Evolutionary conservation across 2,888 invertebrate species (phyloP).

Genomic region (Allophyes oxyacanthae): DNA sequence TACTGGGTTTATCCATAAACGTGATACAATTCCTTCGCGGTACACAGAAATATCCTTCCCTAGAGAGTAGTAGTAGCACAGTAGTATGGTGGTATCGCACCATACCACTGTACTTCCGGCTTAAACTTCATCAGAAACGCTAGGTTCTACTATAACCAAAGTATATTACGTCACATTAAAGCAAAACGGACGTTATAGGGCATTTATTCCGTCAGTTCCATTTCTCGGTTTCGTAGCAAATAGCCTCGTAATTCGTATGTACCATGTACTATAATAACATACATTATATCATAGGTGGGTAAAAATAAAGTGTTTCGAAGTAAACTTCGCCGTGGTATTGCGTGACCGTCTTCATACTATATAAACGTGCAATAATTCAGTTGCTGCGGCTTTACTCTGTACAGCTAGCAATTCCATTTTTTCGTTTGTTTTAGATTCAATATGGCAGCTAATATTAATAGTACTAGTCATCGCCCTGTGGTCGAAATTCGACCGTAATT

Average conservation of each 20-base stretch:
- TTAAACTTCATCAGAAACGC: no score
- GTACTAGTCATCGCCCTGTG: no score
- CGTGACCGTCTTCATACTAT: constrained; percentile 51
- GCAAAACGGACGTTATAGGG: constrained; percentile 6
- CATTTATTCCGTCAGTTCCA: constrained; percentile 14
- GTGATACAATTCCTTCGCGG: no score
- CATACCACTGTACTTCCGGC: no score
- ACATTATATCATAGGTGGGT: constrained; percentile 45
- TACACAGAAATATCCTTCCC: no score
- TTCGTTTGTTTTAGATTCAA: no score
- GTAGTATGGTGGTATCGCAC: no score
- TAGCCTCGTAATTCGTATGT: constrained; percentile 1
- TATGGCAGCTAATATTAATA: no score
- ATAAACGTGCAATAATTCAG: constrained; percentile 41
- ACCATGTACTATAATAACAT: constrained; percentile 41
- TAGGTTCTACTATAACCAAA: no score
- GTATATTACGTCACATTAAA: constrained; percentile 19
- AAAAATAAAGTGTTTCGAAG: constrained; percentile 45
- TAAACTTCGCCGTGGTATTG: constrained; percentile 42
- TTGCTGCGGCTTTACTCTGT: constrained; percentile 19
- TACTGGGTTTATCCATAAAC: no score
- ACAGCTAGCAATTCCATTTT: constrained; percentile 15
- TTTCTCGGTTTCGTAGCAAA: constrained; percentile 23
- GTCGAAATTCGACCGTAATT: no score
- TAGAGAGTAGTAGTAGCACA: no score